A percentile compares a stretch with the other conserved stretches of the same genome.
phyloP scores from a whole-genome alignment of 2,888 invertebrate genomes.

The Cylloceria caligata region DNA sequence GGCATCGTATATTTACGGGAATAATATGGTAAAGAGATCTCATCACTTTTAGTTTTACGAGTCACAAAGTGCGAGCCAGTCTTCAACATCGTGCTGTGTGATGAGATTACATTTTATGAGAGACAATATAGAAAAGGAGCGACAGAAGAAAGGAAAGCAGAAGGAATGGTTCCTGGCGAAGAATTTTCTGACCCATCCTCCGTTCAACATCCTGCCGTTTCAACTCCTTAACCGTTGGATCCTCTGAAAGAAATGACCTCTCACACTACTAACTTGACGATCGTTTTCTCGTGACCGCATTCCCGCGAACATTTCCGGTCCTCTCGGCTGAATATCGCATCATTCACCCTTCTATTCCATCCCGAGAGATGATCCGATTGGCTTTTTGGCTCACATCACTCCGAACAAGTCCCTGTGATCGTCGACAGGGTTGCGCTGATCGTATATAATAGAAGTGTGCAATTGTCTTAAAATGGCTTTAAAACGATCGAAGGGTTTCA shows the following conservation, averaged over 20 bases:
- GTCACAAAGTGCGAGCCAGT: constrained; percentile 72
- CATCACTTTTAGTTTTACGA: constrained; percentile 78
- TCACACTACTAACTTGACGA: constrained; percentile 49
- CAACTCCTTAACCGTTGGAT: not conserved
- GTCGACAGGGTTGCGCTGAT: not conserved
- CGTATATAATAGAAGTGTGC: too few relatives aligned
- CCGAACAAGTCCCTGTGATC: not conserved
- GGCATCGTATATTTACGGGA: constrained; percentile 69
- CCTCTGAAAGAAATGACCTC: constrained; percentile 48
- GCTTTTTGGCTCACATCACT: constrained; percentile 37
- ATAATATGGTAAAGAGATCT: constrained; percentile 79
- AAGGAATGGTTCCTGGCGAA: constrained; percentile 24
- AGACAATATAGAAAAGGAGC: constrained; percentile 30
- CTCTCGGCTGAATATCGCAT: constrained; percentile 48
- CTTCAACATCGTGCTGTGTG: constrained; percentile 61
- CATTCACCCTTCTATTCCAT: constrained; percentile 41
- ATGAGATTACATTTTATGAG: constrained; percentile 78
- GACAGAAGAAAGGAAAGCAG: too few relatives aligned
- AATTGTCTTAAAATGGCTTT: too few relatives aligned
- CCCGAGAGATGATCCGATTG: constrained; percentile 16
- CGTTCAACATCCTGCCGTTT: constrained; percentile 8
- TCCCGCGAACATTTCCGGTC: constrained; percentile 63
- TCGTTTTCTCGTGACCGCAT: constrained; percentile 62
- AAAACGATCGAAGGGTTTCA: too few relatives aligned
- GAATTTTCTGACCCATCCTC: constrained; percentile 8